Evolutionary conservation across 2,888 invertebrate species (phyloP).

Genomic region (Calliphora vomitoria): DNA sequence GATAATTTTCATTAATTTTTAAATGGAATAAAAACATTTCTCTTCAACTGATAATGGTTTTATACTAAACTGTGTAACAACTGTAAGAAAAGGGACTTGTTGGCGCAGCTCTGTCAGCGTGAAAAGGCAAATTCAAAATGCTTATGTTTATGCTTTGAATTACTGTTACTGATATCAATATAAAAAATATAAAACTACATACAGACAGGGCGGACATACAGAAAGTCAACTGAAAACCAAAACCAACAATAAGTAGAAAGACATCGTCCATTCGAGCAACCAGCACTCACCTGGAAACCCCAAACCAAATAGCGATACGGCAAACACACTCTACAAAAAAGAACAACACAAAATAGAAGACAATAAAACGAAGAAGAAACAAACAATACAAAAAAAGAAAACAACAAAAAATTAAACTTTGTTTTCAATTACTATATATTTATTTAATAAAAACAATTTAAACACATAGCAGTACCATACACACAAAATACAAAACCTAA

Average conservation of each 20-base stretch:
- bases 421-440: conserved; percentile 51
- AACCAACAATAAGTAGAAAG: conserved; percentile 20
- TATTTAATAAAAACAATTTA: conserved; percentile 44
- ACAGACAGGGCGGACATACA: conserved; percentile 10
- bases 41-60: conserved; percentile 24
- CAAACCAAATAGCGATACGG: conserved; percentile 48
- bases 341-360: conserved; percentile 19
- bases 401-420: conserved; percentile 25
- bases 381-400: neutral
- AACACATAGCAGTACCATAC: conserved; percentile 11
- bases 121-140: neutral
- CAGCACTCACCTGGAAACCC: conserved; percentile 55
- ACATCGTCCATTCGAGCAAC: conserved; percentile 42
- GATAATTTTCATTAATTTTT: conserved; percentile 3
- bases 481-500: neutral
- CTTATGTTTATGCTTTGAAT: conserved; percentile 34
- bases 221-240: conserved; percentile 23
- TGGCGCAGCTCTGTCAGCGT: neutral
- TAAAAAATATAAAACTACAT: neutral
- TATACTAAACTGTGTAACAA: conserved; percentile 15
- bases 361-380: conserved; percentile 39
- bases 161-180: conserved; percentile 33
- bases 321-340: conserved; percentile 30
- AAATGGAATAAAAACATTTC: conserved; percentile 30
- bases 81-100: conserved; percentile 22